Evolutionary conservation across 1,140 invertebrate genomes (phyloP).

Genomic region (Trissolcus basalis): DNA sequence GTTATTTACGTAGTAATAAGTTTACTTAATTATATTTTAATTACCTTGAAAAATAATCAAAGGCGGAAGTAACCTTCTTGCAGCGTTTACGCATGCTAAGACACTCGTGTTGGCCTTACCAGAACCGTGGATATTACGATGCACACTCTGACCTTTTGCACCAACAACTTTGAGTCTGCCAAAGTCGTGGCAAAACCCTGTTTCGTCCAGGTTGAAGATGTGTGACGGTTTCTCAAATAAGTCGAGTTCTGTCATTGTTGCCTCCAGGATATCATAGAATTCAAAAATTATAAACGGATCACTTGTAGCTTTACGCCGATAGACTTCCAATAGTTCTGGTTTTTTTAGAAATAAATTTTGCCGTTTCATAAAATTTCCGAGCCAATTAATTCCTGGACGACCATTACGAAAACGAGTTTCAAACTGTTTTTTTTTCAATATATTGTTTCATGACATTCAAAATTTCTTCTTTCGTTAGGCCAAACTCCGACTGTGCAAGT

Average conservation of each 20-base stretch:
- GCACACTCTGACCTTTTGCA: conserved; percentile 55
- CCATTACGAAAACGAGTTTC: conserved; percentile 5
- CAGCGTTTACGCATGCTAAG: conserved; percentile 59
- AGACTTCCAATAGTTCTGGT: conserved; percentile 18
- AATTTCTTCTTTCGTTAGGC: conserved; percentile 6
- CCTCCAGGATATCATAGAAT: conserved; percentile 28
- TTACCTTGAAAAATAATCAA: conserved; percentile 64
- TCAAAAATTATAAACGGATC: conserved; percentile 37
- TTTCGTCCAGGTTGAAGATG: conserved; percentile 36
- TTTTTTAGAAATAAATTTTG: conserved; percentile 18
- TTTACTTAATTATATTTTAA: no score
- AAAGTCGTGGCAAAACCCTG: conserved; percentile 18
- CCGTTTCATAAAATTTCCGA: conserved; percentile 19
- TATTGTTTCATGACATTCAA: conserved; percentile 9
- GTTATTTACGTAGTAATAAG: no score
- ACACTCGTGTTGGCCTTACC: conserved; percentile 62
- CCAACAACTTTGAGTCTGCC: conserved; percentile 38
- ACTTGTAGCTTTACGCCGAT: conserved; percentile 23
- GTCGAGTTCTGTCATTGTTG: background rate
- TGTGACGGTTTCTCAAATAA: conserved; percentile 17
- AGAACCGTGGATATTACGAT: conserved; percentile 57
- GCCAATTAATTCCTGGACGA: conserved; percentile 10
- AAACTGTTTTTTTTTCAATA: conserved; percentile 13
- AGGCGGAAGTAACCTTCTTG: conserved; percentile 58
- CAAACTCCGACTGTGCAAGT: conserved; percentile 30